Evolutionary conservation across 2,113 vertebrate species (phyloP).

Genomic region (Ptychochromis oligacanthus): DNA sequence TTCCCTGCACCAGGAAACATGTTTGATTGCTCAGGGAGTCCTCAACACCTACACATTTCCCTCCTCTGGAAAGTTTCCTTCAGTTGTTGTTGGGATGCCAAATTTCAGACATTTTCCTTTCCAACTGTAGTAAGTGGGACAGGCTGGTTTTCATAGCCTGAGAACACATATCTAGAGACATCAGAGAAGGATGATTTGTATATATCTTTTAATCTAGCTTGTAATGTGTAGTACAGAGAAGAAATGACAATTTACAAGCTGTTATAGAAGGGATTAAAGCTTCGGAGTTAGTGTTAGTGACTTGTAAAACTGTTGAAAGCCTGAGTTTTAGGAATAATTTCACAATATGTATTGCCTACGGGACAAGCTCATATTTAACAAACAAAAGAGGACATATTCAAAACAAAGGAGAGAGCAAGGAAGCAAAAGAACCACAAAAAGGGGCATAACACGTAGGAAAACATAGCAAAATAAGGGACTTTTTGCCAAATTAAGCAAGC

Average conservation of each 20-base stretch:
- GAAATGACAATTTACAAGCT: not conserved
- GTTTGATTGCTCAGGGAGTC: constrained; percentile 50
- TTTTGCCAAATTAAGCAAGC: constrained; percentile 21
- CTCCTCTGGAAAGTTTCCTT: constrained; percentile 50
- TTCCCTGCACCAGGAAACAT: constrained; percentile 52
- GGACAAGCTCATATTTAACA: constrained; percentile 25
- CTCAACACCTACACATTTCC: constrained; percentile 58
- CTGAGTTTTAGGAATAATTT: constrained; percentile 43
- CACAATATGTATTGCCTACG: constrained; percentile 9
- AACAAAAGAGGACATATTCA: constrained; percentile 26
- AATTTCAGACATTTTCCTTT: constrained; percentile 46
- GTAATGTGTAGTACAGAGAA: not conserved
- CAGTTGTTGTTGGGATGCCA: constrained; percentile 12
- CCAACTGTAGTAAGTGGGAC: constrained; percentile 5
- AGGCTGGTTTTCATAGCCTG: constrained; percentile 3
- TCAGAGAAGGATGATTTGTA: not conserved
- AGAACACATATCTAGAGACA: not conserved
- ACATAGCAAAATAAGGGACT: constrained; percentile 24
- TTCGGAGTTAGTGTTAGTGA: not conserved
- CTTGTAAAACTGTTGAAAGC: constrained; percentile 11
- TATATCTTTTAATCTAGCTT: not conserved
- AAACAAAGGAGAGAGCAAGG: constrained; percentile 21
- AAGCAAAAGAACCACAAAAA: constrained; percentile 38
- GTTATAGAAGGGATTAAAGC: not conserved
- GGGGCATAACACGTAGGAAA: constrained; percentile 18